phyloP scores from a whole-genome alignment of 2,888 invertebrate species.

The Suillia variegata region DNA sequence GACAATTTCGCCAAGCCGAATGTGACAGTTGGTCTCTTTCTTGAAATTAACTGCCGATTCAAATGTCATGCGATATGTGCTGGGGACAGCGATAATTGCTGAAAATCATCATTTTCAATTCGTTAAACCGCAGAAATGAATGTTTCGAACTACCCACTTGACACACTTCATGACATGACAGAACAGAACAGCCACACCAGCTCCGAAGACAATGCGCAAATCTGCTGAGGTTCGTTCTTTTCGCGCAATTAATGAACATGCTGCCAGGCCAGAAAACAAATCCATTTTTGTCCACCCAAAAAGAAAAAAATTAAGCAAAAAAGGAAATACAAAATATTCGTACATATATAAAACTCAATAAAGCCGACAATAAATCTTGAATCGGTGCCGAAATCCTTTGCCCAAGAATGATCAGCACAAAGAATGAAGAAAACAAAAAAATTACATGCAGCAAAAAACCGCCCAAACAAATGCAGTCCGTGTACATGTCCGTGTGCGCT shows the following conservation, averaged over 20 bases:
- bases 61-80: no score
- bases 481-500: no score
- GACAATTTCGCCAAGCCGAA: no score
- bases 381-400: background rate
- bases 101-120: no score
- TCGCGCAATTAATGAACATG: slow-evolving; percentile 2
- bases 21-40: no score
- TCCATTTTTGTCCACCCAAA: background rate
- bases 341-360: background rate
- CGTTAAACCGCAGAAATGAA: no score
- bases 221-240: background rate
- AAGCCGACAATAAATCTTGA: background rate
- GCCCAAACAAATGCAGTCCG: background rate
- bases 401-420: background rate
- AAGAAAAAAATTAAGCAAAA: background rate
- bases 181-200: background rate
- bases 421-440: background rate
- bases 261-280: background rate
- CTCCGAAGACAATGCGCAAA: background rate
- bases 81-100: no score
- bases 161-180: background rate
- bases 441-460: no score
- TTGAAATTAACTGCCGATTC: no score
- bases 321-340: no score
- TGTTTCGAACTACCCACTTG: background rate